Base-by-base conservation (phyloP, 2,888 invertebrate genomes). In the Leptopterna dolabrata region DNA sequence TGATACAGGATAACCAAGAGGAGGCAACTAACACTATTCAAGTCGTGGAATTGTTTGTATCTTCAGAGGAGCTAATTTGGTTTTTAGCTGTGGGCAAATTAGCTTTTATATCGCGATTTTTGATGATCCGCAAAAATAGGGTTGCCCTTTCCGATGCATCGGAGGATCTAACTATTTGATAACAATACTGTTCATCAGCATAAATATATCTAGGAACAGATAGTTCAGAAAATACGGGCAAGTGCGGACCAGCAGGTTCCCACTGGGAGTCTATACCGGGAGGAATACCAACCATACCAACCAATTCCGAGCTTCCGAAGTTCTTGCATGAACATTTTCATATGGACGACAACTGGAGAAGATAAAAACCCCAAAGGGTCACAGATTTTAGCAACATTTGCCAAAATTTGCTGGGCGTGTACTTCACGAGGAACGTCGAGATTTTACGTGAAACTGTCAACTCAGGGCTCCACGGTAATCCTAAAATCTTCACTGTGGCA, bases 321-420 rank as follows among this genome's bases (percentile, higher is more conserved):
- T n/a, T 71, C 70, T 71, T 85, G 85, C 2, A 85, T 9, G 1
- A 85, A 63, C 19, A 19, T 11, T 36, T 85, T 85, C 63, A 63
- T 63, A n/a, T 14, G 16, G 14, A 85, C 55, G 11, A 71, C 51
- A 19, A 41, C 14, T 1, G 85, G 85, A n/a, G n/a, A n/a, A 27
- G 85, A 30, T 7, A 84, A 7, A 71, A 73, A 85, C n/a, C 71
- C 70, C 29, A 78, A 78, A n/a, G 78, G 78, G 24, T 78, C 78
- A 41, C 36, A 76, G 16, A 55, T 76, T 7, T 30, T 45, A 1
- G 76, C 36, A 13, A 76, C 76, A 1, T 19, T 76, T 4, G 90
- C 89, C 6, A 90, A 71, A 63, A 90, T 24, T 11, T 89, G 83
- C 76, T 90, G 90, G 3, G 90, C 90, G 0, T 73, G 29, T 9